Evolutionary conservation across 2,113 vertebrate species (phyloP).

Genomic region (Ginglymostoma cirratum): DNA sequence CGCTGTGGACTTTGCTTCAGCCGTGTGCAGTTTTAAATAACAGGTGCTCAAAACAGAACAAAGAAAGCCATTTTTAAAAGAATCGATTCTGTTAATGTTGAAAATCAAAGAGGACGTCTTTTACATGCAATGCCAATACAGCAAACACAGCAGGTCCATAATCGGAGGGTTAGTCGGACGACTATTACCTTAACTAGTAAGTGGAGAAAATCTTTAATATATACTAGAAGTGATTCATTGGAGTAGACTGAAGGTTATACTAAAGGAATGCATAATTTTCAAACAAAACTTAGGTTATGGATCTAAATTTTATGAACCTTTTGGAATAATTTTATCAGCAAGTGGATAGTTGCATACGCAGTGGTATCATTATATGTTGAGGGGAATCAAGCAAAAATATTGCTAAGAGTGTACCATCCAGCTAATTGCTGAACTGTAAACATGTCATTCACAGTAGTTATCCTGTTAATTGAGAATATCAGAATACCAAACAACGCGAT

Average conservation of each 20-base stretch:
- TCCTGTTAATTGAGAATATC: neutral
- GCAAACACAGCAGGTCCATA: constrained; percentile 48
- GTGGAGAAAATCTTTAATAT: constrained; percentile 41
- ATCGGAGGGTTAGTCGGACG: constrained; percentile 55
- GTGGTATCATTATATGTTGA: neutral
- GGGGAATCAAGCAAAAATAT: neutral
- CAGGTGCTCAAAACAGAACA: constrained; percentile 34
- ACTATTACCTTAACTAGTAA: constrained; percentile 60
- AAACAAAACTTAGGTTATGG: neutral
- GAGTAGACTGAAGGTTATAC: neutral
- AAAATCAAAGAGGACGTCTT: neutral
- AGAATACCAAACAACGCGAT: neutral
- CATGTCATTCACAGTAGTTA: neutral
- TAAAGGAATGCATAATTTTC: neutral
- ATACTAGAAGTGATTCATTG: neutral
- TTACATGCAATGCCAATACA: constrained; percentile 49
- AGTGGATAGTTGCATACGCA: neutral
- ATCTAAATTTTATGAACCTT: neutral
- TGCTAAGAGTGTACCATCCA: neutral
- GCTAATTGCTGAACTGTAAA: neutral
- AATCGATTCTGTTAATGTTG: neutral
- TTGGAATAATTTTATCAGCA: neutral
- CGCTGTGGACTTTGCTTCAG: constrained; percentile 26
- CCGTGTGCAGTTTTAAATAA: constrained; percentile 36
- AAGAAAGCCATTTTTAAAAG: neutral